Conservation (phyloP, 2,888 invertebrate genomes). For the Dicycla oo region DNA sequence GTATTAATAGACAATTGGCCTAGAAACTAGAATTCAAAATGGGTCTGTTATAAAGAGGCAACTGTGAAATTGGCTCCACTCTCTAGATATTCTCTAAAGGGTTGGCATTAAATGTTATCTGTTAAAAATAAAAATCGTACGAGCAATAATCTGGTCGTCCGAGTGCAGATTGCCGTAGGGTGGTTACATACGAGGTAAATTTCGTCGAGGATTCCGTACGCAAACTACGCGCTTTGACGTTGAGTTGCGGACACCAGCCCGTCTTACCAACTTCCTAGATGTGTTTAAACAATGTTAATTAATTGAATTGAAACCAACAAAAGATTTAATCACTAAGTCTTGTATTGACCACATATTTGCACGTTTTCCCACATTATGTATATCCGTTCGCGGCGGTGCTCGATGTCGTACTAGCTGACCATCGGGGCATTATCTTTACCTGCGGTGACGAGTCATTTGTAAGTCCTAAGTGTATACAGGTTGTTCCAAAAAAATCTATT, state of each 20-base stretch:
- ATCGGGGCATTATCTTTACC: too few species aligned
- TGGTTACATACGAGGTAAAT: not conserved
- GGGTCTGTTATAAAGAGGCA: not conserved
- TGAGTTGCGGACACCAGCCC: not conserved
- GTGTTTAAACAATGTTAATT: too few species aligned
- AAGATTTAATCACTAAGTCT: too few species aligned
- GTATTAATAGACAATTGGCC: conserved; percentile 21
- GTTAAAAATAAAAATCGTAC: conserved; percentile 43
- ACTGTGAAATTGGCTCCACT: not conserved
- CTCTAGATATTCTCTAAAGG: not conserved
- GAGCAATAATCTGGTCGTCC: conserved; percentile 21
- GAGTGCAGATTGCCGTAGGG: conserved; percentile 22
- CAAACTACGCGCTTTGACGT: not conserved
- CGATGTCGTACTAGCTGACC: too few species aligned
- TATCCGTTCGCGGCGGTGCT: too few species aligned
- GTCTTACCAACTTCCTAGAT: not conserved
- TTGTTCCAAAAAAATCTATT: too few species aligned
- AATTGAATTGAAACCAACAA: too few species aligned
- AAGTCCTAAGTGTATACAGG: too few species aligned
- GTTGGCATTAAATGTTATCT: conserved; percentile 8
- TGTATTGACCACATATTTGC: too few species aligned
- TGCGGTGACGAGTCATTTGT: too few species aligned
- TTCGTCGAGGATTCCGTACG: not conserved
- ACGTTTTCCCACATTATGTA: too few species aligned
- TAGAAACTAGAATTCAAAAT: conserved; percentile 22